phyloP scores from a whole-genome alignment of 2,888 invertebrate species.

The Brachyptera putata region DNA sequence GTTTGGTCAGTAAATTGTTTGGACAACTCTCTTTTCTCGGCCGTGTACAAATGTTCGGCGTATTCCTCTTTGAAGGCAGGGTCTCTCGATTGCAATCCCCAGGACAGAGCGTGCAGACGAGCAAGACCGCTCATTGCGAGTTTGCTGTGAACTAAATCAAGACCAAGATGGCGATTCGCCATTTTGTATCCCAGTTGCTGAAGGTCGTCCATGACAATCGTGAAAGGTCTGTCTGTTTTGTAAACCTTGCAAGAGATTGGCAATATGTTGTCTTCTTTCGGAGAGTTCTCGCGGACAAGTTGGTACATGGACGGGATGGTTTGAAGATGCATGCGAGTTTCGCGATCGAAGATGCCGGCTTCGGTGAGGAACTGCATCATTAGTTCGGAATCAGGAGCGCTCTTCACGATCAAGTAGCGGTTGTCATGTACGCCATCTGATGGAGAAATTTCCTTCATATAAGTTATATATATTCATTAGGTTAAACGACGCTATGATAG shows the following conservation, averaged over 20 bases:
- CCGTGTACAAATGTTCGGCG: constrained; percentile 7
- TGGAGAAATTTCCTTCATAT: no score
- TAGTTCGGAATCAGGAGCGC: constrained; percentile 22
- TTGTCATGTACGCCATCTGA: constrained; percentile 1
- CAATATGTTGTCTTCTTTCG: background rate
- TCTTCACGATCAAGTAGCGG: constrained; percentile 27
- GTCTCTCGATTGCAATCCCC: constrained; percentile 13
- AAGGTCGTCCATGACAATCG: constrained; percentile 28
- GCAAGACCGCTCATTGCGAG: constrained; percentile 24
- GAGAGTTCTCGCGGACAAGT: background rate
- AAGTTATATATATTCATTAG: no score
- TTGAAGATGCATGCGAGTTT: constrained; percentile 20
- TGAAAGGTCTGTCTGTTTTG: constrained; percentile 1
- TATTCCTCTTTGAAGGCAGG: constrained; percentile 18
- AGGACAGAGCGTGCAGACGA: constrained; percentile 29
- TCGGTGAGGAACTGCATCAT: constrained; percentile 20
- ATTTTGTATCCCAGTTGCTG: constrained; percentile 19
- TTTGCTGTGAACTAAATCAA: constrained; percentile 23
- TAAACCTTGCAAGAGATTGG: constrained; percentile 8
- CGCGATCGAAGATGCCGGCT: constrained; percentile 21
- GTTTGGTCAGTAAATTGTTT: background rate
- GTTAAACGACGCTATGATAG: no score
- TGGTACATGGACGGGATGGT: constrained; percentile 21
- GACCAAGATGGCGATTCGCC: constrained; percentile 22
- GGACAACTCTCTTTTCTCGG: background rate